Percentiles rank a stretch among this genome's conserved stretches.
phyloP scores from a whole-genome alignment of 2,113 vertebrate species.

The Hippocampus mohnikei region DNA sequence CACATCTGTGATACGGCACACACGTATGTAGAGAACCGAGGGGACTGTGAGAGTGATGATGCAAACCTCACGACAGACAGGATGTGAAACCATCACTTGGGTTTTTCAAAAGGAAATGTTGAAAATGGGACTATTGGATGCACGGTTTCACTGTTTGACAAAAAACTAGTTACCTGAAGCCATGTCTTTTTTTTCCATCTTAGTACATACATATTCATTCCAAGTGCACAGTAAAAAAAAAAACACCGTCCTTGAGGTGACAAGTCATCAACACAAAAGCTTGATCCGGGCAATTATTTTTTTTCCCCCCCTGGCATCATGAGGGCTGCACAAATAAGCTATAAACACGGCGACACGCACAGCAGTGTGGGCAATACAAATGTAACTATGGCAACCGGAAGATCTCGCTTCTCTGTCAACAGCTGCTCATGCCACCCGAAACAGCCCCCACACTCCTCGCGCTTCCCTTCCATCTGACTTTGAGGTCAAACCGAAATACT shows the following conservation, averaged over 20 bases:
- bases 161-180: not conserved
- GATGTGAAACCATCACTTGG: slow-evolving; percentile 24
- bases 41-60: not conserved
- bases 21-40: not conserved
- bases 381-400: slow-evolving; percentile 67
- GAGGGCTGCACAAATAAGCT: slow-evolving; percentile 58
- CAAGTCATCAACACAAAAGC: slow-evolving; percentile 21
- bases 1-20: slow-evolving; percentile 4
- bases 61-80: slow-evolving; percentile 5
- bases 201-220: slow-evolving; percentile 7
- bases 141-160: not conserved
- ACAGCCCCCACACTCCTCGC: slow-evolving; percentile 53
- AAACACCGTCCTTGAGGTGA: slow-evolving; percentile 4
- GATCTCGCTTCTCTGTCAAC: slow-evolving; percentile 67
- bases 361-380: slow-evolving; percentile 62
- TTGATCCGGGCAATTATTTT: slow-evolving; percentile 26
- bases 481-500: slow-evolving; percentile 59
- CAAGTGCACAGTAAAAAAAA: not conserved
- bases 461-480: slow-evolving; percentile 62
- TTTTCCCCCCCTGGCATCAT: slow-evolving; percentile 26
- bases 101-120: slow-evolving; percentile 8
- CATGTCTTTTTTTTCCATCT: not conserved
- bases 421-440: slow-evolving; percentile 71
- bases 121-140: slow-evolving; percentile 6
- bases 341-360: slow-evolving; percentile 52